A percentile compares a stretch with the other conserved stretches of the same genome.
These are phyloP conservation scores for Eupithecia tripunctaria DNA, from an alignment of 2,888 invertebrate genomes.

Conservation along the genomic window DNA sequence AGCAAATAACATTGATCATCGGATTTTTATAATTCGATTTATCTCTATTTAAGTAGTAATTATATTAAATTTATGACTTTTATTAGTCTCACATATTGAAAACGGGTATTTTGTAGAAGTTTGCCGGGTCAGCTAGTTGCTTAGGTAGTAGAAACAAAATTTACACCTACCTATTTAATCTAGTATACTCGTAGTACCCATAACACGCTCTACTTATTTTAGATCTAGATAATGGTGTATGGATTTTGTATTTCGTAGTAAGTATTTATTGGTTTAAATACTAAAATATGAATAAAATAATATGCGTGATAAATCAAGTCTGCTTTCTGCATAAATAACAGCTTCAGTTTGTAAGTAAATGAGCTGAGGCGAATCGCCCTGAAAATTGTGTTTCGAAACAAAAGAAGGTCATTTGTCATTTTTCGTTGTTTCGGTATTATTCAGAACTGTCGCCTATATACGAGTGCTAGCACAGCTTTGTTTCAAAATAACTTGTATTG, in stretches of 20 bases:
- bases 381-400: conserved; percentile 41
- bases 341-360: conserved; percentile 26
- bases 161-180: too few relatives aligned
- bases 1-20: too few relatives aligned
- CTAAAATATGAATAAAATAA: not conserved
- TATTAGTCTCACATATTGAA: too few relatives aligned
- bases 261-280: not conserved
- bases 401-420: conserved; percentile 44
- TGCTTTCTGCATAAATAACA: conserved; percentile 22
- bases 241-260: not conserved
- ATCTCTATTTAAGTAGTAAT: too few relatives aligned
- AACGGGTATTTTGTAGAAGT: too few relatives aligned
- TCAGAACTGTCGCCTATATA: not conserved
- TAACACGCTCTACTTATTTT: not conserved
- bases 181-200: too few relatives aligned
- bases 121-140: too few relatives aligned
- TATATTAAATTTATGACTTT: too few relatives aligned
- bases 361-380: conserved; percentile 37
- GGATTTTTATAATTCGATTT: too few relatives aligned
- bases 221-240: not conserved
- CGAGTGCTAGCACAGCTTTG: not conserved
- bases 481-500: conserved; percentile 12
- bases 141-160: too few relatives aligned
- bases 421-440: conserved; percentile 37
- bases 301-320: not conserved